Evolutionary conservation across 2,797 vertebrate genomes (phyloP).

Genomic region (Myotis planiceps): DNA sequence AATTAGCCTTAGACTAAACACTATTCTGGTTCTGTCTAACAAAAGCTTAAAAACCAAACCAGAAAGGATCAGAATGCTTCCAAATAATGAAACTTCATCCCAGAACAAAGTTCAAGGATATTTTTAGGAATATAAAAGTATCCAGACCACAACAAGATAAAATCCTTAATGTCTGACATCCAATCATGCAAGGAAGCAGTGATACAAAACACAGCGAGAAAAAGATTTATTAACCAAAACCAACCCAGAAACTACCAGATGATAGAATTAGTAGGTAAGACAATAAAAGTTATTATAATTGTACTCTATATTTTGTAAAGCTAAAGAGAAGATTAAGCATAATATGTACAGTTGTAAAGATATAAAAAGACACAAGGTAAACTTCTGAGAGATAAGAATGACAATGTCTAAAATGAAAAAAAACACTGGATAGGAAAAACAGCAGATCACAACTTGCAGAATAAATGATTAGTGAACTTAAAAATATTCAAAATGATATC

Average conservation of each 20-base stretch:
- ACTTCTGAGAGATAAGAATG: background rate
- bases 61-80: background rate
- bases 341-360: background rate
- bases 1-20: background rate
- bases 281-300: background rate
- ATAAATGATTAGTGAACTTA: background rate
- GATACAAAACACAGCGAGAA: background rate
- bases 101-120: background rate
- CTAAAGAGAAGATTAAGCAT: background rate
- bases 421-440: background rate
- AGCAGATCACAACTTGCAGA: background rate
- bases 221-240: background rate
- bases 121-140: background rate
- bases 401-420: background rate
- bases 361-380: background rate
- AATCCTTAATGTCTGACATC: background rate
- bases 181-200: background rate
- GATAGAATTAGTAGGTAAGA: background rate
- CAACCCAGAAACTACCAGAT: background rate
- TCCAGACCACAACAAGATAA: background rate
- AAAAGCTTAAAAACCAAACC: background rate
- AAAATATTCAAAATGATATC: background rate
- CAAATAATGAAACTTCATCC: background rate
- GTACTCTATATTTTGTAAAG: background rate
- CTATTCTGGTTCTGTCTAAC: background rate